phyloP scores from a whole-genome alignment of 1,140 invertebrate species.

The Marisa cornuarietis region DNA sequence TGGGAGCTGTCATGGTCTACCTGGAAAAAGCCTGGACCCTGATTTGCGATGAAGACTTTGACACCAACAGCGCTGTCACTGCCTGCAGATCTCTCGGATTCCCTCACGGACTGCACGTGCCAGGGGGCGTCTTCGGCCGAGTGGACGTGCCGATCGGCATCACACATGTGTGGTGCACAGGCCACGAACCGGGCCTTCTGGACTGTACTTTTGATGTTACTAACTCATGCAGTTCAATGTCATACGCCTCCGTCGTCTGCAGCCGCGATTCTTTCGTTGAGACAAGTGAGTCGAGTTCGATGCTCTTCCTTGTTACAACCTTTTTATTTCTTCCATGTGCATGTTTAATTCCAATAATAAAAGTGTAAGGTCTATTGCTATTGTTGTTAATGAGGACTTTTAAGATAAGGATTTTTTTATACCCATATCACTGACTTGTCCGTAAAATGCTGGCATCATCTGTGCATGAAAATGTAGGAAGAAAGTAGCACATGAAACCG shows the following conservation, averaged over 20 bases:
- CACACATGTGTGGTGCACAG: conserved; percentile 38
- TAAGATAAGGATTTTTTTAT: too few relatives aligned
- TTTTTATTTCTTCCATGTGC: too few relatives aligned
- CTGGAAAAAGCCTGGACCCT: conserved; percentile 40
- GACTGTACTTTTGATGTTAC: conserved; percentile 32
- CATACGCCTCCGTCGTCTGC: conserved; percentile 52
- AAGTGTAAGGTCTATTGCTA: too few relatives aligned
- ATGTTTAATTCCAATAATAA: too few relatives aligned
- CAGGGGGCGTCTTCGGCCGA: conserved; percentile 45
- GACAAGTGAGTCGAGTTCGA: conserved; percentile 25
- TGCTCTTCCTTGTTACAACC: too few relatives aligned
- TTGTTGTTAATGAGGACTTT: too few relatives aligned
- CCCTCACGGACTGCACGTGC: conserved; percentile 26
- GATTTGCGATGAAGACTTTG: conserved; percentile 49
- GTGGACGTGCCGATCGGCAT: conserved; percentile 36
- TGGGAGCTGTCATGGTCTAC: conserved; percentile 51
- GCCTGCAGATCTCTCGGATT: conserved; percentile 41
- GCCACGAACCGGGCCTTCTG: conserved; percentile 36
- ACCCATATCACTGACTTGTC: too few relatives aligned
- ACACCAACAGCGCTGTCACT: conserved; percentile 36
- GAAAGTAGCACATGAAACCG: too few relatives aligned
- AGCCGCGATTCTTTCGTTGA: conserved; percentile 40
- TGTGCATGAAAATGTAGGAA: too few relatives aligned
- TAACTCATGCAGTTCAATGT: conserved; percentile 29
- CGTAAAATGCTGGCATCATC: too few relatives aligned